Conservation (phyloP, 2,797 vertebrate species). For the Sebastes vulpes region DNA sequence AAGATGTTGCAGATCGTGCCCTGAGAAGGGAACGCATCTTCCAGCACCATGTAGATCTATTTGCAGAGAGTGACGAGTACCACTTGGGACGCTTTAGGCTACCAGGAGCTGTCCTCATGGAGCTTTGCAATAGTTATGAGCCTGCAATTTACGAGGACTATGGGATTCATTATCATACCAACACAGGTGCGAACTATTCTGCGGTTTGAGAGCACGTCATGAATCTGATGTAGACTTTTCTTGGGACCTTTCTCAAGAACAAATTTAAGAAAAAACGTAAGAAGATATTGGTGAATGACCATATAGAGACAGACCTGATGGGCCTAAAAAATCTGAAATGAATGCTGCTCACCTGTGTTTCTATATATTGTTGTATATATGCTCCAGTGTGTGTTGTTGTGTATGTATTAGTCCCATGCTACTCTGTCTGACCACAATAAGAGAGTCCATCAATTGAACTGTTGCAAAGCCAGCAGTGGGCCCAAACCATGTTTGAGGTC, state of each 20-base stretch:
- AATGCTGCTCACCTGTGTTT: background rate
- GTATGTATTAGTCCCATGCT: constrained; percentile 4
- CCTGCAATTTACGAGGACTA: too few species aligned
- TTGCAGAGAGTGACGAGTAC: too few species aligned
- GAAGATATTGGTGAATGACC: background rate
- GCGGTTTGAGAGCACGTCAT: too few species aligned
- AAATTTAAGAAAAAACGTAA: background rate
- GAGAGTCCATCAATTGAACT: constrained; percentile 31
- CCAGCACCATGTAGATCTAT: fast-evolving
- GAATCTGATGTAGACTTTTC: background rate
- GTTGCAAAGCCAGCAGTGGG: constrained; percentile 20
- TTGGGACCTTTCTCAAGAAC: background rate
- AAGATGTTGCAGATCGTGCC: too few species aligned
- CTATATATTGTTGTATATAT: background rate
- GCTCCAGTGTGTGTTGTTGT: background rate
- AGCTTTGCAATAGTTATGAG: too few species aligned
- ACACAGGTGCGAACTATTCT: too few species aligned
- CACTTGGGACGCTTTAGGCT: too few species aligned
- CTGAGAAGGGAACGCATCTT: too few species aligned
- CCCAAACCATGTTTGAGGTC: constrained; percentile 34
- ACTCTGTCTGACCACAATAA: constrained; percentile 40
- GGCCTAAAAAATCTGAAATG: background rate
- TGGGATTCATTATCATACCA: too few species aligned
- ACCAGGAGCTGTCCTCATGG: too few species aligned
- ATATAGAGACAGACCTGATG: background rate